phyloP scores from a whole-genome alignment of 2,113 vertebrate genomes.

The Tenrec ecaudatus region DNA sequence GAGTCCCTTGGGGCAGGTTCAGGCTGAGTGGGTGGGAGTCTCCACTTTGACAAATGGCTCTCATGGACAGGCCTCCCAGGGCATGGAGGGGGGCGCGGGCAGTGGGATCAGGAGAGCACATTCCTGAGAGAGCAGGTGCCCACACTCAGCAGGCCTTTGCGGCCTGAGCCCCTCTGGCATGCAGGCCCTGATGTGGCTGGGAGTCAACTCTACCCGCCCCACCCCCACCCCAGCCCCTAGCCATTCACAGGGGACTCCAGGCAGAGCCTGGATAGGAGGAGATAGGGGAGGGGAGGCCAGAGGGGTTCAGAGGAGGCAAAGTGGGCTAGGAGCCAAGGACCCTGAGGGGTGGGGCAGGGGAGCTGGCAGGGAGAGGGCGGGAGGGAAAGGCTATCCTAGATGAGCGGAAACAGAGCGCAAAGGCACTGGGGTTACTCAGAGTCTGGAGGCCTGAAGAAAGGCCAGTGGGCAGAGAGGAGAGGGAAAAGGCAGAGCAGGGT shows the following conservation, averaged over 20 bases:
- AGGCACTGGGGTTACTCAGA: background rate
- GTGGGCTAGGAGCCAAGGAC: background rate
- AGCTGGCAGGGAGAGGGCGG: background rate
- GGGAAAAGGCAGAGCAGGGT: background rate
- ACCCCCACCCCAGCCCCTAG: too few species aligned
- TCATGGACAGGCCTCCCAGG: fast-evolving
- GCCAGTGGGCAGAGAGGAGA: background rate
- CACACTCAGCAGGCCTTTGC: background rate
- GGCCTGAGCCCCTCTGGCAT: background rate
- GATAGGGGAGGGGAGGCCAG: background rate
- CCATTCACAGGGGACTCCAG: background rate
- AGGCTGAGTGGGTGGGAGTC: background rate
- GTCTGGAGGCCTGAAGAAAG: fast-evolving
- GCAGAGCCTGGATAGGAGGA: background rate
- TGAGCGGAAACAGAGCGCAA: background rate
- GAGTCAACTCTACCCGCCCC: too few species aligned
- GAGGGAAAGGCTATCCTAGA: too few species aligned
- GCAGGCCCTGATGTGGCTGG: too few species aligned
- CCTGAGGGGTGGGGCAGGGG: background rate
- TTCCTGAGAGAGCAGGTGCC: background rate
- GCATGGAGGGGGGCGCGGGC: background rate
- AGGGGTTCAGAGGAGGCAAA: background rate
- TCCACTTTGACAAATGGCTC: background rate
- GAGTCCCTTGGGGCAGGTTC: background rate
- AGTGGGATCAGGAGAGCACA: background rate